Base-by-base conservation (phyloP, 2,888 invertebrate species). In the Marasmarcha lunaedactyla region DNA sequence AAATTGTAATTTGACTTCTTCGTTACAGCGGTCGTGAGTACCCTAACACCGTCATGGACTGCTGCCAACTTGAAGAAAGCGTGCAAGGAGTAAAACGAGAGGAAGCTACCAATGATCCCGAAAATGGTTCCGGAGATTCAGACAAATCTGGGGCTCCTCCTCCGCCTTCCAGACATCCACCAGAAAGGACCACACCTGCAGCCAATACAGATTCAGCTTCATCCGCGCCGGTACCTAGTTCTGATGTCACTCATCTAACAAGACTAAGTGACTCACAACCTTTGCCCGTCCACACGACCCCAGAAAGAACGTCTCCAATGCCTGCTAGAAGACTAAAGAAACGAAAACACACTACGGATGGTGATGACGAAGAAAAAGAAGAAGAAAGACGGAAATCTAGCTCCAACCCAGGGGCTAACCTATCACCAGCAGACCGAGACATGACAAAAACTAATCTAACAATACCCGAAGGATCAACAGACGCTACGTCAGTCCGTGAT, bases 1-100 rank as follows among this genome's bases (percentile, higher is more conserved):
- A n/a, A n/a, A n/a, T n/a, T n/a, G n/a, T n/a, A n/a, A n/a, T n/a
- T n/a, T n/a, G n/a, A n/a, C n/a, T 36, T 33, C 43, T 46, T 38
- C 15, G 46, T 85, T 85, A 33, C 85, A 94, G 95, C 74, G 92
- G 92, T 20, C 88, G 92, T 39, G 97, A 97, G 73, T 93, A 93
- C 59, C 92, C 92, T 55, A 93, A 95, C 65, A 88, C 95, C 39
- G 92, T 97, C 36, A 91, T 97, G 91, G 97, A 97, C 74, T 93
- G 93, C 73, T 95, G 95, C 68, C 97, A 97, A 77, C 73, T 95
- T 63, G 94, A 94, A 69, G 93, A 93, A 55, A 91, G 90, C 53
- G 88, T 90, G 25, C 89, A 89, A 61, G 88, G 90, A 48, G 94
- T 93, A 15, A 95, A 95, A 65, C 85, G 94, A 46, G 95, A 95